Evolutionary conservation across 1,140 invertebrate species (phyloP).

Genomic region (Drosophila nigromelanica): DNA sequence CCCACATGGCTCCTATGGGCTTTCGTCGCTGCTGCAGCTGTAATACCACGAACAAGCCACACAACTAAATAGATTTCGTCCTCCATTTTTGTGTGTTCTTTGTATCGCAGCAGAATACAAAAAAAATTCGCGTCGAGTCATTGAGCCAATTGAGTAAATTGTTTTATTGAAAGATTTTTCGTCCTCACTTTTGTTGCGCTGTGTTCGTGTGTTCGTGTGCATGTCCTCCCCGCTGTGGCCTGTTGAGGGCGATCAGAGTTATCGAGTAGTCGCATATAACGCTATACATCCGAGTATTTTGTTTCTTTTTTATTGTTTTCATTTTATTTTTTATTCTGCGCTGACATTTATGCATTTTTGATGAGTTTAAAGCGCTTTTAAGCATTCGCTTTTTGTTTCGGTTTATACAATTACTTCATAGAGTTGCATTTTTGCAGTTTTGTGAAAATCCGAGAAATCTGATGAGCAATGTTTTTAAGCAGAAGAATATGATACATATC

Average conservation of each 20-base stretch:
- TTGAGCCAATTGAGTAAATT: conserved; percentile 81
- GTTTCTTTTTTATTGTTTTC: conserved; percentile 15
- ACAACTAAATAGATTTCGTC: conserved; percentile 73
- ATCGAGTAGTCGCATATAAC: conserved; percentile 18
- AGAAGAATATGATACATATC: too few relatives aligned
- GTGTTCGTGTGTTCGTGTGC: too few relatives aligned
- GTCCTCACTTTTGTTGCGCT: conserved; percentile 52
- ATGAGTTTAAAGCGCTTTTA: conserved; percentile 50
- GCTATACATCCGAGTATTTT: conserved; percentile 34
- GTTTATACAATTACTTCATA: conserved; percentile 16
- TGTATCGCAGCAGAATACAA: conserved; percentile 54
- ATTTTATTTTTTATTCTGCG: conserved; percentile 26
- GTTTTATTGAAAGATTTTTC: conserved; percentile 81
- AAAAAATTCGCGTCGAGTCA: conserved; percentile 72
- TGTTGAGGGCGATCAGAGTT: conserved; percentile 14
- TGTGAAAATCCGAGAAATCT: neutral
- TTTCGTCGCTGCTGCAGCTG: conserved; percentile 28
- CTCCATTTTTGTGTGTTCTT: conserved; percentile 3
- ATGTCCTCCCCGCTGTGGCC: conserved; percentile 3
- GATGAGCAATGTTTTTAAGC: too few relatives aligned
- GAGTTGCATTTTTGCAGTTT: neutral
- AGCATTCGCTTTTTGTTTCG: conserved; percentile 13
- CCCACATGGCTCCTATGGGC: conserved; percentile 7
- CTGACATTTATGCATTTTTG: conserved; percentile 79
- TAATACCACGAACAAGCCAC: conserved; percentile 66